Percentiles rank a stretch among this genome's conserved stretches.
phyloP scores from a whole-genome alignment of 2,797 vertebrate genomes.

The Lithobates sylvaticus region DNA sequence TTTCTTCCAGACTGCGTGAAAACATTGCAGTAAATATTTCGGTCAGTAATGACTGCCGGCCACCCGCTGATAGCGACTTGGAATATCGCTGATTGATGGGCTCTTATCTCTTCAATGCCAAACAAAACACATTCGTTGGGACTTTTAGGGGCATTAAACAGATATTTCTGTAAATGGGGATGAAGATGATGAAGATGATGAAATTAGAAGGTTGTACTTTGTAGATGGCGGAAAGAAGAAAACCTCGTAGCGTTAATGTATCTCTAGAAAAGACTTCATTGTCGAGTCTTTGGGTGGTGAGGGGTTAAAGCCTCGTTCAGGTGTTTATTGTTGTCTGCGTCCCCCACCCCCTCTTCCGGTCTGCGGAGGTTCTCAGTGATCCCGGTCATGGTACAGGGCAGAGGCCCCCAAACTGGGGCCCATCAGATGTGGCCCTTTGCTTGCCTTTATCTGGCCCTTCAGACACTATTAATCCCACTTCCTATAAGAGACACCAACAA shows the following conservation, averaged over 20 bases:
- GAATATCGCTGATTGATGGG: conserved; percentile 52
- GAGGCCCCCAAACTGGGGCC: no score
- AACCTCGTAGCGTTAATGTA: neutral
- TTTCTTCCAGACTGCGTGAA: conserved; percentile 17
- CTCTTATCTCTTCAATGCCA: conserved; percentile 23
- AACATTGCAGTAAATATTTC: conserved; percentile 40
- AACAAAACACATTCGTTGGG: conserved; percentile 48
- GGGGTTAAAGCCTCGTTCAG: no score
- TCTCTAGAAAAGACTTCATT: no score
- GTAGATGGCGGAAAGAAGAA: conserved; percentile 12
- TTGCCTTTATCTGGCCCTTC: no score
- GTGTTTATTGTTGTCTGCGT: no score
- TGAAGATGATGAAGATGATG: neutral
- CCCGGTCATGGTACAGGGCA: no score
- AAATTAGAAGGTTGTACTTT: neutral
- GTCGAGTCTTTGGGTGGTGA: no score
- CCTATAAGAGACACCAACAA: no score
- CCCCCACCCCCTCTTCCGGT: no score
- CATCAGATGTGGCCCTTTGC: no score
- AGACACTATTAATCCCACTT: no score
- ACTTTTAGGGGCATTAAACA: conserved; percentile 45
- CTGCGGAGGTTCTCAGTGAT: no score
- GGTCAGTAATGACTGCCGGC: conserved; percentile 45
- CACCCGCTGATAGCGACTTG: conserved; percentile 45
- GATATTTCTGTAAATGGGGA: conserved; percentile 33